phyloP scores from a whole-genome alignment of 2,797 vertebrate genomes.

The Synaphobranchus kaupii region DNA sequence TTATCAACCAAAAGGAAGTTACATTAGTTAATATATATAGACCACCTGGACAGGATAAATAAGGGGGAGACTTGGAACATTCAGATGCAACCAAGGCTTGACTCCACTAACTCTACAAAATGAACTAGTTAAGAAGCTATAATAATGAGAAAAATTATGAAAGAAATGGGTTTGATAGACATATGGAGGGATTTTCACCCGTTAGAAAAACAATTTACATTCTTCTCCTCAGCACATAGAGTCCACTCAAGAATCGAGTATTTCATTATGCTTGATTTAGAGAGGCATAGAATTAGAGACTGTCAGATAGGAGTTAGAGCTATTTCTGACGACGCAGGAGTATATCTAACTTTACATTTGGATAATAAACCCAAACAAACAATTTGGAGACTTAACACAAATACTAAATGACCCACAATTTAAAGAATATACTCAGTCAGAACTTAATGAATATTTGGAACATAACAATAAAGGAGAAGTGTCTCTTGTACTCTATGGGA shows the following conservation, averaged over 20 bases:
- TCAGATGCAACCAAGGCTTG: slow-evolving; percentile 20
- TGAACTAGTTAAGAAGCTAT: background rate
- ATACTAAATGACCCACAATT: background rate
- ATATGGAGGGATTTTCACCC: slow-evolving; percentile 9
- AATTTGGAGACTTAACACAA: slow-evolving; percentile 15
- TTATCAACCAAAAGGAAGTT: background rate
- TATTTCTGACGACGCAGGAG: slow-evolving; percentile 16
- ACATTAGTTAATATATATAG: background rate
- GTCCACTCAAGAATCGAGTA: background rate
- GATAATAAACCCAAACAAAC: slow-evolving; percentile 13
- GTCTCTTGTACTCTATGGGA: background rate
- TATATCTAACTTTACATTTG: slow-evolving; percentile 18
- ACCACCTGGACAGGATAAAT: background rate
- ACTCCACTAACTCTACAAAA: background rate
- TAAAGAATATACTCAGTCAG: background rate
- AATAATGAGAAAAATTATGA: background rate
- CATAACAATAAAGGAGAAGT: background rate
- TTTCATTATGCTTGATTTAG: slow-evolving; percentile 19
- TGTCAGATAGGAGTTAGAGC: slow-evolving; percentile 13
- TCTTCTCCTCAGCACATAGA: background rate
- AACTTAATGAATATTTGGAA: background rate
- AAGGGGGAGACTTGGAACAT: background rate
- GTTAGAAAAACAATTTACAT: background rate
- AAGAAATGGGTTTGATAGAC: background rate
- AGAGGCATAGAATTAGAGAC: slow-evolving; percentile 5